These are phyloP conservation scores for Macrostomum lignano DNA, from an alignment of 1,140 invertebrate species.

Conservation along the genomic window DNA sequence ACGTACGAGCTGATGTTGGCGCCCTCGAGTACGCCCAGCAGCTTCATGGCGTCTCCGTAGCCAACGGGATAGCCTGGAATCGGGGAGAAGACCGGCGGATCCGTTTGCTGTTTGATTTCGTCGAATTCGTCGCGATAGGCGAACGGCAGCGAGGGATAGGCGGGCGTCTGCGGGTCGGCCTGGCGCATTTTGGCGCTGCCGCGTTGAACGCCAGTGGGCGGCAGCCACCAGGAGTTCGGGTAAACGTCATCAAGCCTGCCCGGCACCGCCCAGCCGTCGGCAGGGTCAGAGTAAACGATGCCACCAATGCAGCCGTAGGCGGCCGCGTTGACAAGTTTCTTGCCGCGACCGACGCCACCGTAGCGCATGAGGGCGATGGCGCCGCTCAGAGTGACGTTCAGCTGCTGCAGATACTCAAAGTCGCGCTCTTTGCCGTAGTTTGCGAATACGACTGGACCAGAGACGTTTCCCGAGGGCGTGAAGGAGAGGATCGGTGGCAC, in stretches of 20 bases:
- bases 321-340: slow-evolving; percentile 24
- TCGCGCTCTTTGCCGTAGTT: slow-evolving; percentile 32
- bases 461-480: too few relatives aligned
- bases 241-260: slow-evolving; percentile 17
- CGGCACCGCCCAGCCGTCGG: slow-evolving; percentile 15
- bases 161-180: slow-evolving; percentile 28
- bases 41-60: too few relatives aligned
- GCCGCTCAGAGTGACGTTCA: slow-evolving; percentile 19
- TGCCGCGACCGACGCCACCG: slow-evolving; percentile 30
- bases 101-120: background rate
- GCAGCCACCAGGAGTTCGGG: slow-evolving; percentile 31
- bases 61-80: slow-evolving; percentile 21
- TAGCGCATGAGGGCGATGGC: slow-evolving; percentile 29
- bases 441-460: too few relatives aligned
- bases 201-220: slow-evolving; percentile 24
- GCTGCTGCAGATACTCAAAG: slow-evolving; percentile 15
- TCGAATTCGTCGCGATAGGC: slow-evolving; percentile 13
- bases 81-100: slow-evolving; percentile 10
- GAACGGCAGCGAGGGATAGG: slow-evolving; percentile 25
- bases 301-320: slow-evolving; percentile 16
- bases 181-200: slow-evolving; percentile 15
- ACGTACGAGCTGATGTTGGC: too few relatives aligned
- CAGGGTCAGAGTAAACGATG: slow-evolving; percentile 31
- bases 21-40: too few relatives aligned
- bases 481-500: too few relatives aligned